Conservation (phyloP, 2,113 vertebrate genomes). For the Pelmatolapia mariae region DNA sequence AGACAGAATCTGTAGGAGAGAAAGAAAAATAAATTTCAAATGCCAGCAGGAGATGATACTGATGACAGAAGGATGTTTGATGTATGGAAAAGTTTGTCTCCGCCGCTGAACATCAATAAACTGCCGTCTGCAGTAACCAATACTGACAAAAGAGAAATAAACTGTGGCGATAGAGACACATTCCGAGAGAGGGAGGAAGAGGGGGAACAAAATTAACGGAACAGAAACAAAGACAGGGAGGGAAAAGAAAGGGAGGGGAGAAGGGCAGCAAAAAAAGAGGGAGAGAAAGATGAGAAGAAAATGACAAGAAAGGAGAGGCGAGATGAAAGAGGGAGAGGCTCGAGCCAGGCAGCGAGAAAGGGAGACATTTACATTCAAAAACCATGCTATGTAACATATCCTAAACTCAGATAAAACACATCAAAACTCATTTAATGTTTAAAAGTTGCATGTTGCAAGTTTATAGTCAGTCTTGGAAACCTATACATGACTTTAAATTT, state of each 20-base stretch:
- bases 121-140: slow-evolving; percentile 35
- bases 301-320: neutral
- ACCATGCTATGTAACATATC: neutral
- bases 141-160: slow-evolving; percentile 55
- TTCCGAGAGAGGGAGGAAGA: neutral
- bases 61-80: slow-evolving; percentile 43
- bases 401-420: neutral
- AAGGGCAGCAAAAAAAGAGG: neutral
- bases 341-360: neutral
- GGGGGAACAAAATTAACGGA: neutral
- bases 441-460: neutral
- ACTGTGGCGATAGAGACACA: slow-evolving; percentile 11
- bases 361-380: neutral
- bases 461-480: neutral
- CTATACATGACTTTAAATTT: accelerated
- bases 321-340: neutral
- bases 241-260: neutral
- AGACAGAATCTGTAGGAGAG: neutral
- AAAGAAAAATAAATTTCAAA: slow-evolving; percentile 22
- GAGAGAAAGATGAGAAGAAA: neutral
- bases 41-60: slow-evolving; percentile 39
- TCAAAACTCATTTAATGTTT: neutral
- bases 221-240: neutral
- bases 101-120: slow-evolving; percentile 50
- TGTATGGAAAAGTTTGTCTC: slow-evolving; percentile 52